Conservation (phyloP, 1,140 invertebrate genomes). For the Hylaeus anthracinus region DNA sequence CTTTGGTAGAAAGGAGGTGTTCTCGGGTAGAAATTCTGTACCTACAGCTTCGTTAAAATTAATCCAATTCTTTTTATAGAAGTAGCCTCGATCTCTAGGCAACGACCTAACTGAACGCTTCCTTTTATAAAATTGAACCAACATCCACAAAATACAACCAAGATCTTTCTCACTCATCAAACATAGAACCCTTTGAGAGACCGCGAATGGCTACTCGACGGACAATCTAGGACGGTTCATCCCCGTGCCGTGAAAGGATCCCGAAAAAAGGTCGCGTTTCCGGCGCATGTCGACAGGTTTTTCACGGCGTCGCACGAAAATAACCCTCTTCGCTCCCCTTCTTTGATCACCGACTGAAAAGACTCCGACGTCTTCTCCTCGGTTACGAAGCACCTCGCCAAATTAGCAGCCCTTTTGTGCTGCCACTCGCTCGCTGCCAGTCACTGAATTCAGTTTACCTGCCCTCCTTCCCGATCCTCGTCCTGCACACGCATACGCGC, state of each 20-base stretch:
- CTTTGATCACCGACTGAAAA: conserved; percentile 49
- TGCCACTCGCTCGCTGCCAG: conserved; percentile 63
- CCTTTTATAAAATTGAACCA: no score
- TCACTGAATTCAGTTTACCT: conserved; percentile 62
- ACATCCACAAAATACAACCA: no score
- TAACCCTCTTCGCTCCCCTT: conserved; percentile 17
- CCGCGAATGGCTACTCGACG: neutral
- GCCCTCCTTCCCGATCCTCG: conserved; percentile 4
- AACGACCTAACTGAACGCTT: no score
- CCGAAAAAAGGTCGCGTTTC: conserved; percentile 12
- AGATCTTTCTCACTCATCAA: no score
- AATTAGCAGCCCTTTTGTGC: conserved; percentile 67
- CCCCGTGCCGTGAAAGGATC: neutral
- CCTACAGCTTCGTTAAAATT: no score
- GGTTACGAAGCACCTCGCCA: conserved; percentile 41
- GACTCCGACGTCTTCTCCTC: conserved; percentile 15
- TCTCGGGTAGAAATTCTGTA: no score
- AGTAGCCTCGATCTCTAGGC: no score
- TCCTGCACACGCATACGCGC: neutral
- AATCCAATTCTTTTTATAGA: no score
- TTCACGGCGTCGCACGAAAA: conserved; percentile 37
- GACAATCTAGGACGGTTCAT: conserved; percentile 45
- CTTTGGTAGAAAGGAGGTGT: no score
- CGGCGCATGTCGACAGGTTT: conserved; percentile 30
- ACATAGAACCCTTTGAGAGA: no score